These are phyloP conservation scores for Dyspetes luteomarginatus DNA, from an alignment of 2,888 invertebrate genomes.

Conservation along the genomic window DNA sequence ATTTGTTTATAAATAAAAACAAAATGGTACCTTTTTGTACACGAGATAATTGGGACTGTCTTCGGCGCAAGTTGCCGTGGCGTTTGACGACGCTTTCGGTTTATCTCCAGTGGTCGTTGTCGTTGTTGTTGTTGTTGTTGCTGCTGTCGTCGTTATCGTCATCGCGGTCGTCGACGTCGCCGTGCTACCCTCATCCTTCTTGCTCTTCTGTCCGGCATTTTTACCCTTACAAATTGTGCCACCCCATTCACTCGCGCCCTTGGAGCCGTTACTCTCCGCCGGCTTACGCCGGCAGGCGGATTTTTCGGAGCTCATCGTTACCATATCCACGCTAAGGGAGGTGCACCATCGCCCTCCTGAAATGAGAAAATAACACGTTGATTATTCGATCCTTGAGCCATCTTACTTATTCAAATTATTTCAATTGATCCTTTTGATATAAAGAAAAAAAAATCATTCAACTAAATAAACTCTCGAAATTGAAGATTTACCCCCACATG, in stretches of 20 bases:
- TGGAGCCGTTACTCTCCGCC: slow-evolving; percentile 83
- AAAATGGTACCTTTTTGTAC: slow-evolving; percentile 90
- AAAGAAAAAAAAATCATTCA: not conserved
- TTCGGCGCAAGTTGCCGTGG: slow-evolving; percentile 86
- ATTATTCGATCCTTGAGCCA: not conserved
- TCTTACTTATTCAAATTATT: not conserved
- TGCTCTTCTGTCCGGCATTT: slow-evolving; percentile 50
- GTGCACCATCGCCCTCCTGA: slow-evolving; percentile 85
- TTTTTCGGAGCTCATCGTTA: slow-evolving; percentile 88
- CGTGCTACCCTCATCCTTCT: slow-evolving; percentile 57
- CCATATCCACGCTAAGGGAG: slow-evolving; percentile 86
- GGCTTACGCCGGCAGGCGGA: slow-evolving; percentile 86
- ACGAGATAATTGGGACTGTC: slow-evolving; percentile 95
- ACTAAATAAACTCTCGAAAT: not conserved
- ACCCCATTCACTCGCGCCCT: slow-evolving; percentile 69
- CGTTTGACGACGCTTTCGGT: slow-evolving; percentile 69
- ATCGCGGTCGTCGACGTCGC: slow-evolving; percentile 68
- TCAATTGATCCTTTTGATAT: not conserved
- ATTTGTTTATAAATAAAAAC: slow-evolving; percentile 4
- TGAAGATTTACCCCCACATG: not conserved
- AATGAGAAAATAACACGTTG: slow-evolving; percentile 26
- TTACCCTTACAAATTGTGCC: slow-evolving; percentile 70
- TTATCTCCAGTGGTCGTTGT: slow-evolving; percentile 63
- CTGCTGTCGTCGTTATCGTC: slow-evolving; percentile 71
- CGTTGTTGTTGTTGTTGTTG: slow-evolving; percentile 60